These are phyloP conservation scores for Drosophila carrolli DNA, from an alignment of 1,140 invertebrate species.

Conservation along the genomic window DNA sequence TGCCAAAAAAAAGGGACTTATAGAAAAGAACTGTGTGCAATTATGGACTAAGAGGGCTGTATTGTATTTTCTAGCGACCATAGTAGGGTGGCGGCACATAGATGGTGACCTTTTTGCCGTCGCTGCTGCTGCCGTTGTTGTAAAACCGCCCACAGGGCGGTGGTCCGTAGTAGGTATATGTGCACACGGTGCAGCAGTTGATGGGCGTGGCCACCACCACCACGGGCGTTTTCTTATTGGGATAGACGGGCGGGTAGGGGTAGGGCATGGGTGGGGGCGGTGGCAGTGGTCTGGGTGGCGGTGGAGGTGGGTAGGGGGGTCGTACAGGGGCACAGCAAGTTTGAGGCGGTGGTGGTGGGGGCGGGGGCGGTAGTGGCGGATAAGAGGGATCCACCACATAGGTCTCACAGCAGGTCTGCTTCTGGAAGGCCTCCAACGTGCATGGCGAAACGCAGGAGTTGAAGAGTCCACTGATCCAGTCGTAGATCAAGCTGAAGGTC, in stretches of 20 bases:
- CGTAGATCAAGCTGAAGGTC: conserved; percentile 64
- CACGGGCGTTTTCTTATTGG: conserved; percentile 46
- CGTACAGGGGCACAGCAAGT: conserved; percentile 11
- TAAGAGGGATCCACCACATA: conserved; percentile 45
- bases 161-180: conserved; percentile 74
- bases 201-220: conserved; percentile 65
- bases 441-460: conserved; percentile 66
- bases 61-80: conserved; percentile 31
- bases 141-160: conserved; percentile 67
- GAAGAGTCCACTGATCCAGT: conserved; percentile 62
- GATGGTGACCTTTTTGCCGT: conserved; percentile 55
- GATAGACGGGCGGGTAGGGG: conserved; percentile 15
- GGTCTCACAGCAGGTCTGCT: conserved; percentile 69
- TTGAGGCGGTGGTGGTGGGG: conserved; percentile 9
- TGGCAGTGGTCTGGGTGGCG: conserved; percentile 6
- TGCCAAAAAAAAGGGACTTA: background rate
- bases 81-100: conserved; percentile 71
- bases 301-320: background rate
- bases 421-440: conserved; percentile 68
- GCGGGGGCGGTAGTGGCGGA: conserved; percentile 15
- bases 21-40: background rate
- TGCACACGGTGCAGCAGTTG: conserved; percentile 69
- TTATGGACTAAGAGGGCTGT: background rate
- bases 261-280: conserved; percentile 17
- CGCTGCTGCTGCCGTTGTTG: conserved; percentile 22